Evolutionary conservation across 1,140 invertebrate genomes (phyloP).

Genomic region (Eulimnadia texana): DNA sequence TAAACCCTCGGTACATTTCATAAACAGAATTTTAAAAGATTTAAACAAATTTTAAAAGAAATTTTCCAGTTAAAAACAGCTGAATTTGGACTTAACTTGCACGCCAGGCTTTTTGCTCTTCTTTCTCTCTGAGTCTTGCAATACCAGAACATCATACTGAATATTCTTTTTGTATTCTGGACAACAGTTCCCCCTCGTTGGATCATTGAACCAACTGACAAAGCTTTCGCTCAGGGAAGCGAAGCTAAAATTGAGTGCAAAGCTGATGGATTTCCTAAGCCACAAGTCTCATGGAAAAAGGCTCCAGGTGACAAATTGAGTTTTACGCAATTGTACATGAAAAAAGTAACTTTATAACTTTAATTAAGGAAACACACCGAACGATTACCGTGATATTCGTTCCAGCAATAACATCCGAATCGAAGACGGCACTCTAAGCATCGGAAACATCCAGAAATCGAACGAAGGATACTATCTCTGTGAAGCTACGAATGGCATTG

Average conservation of each 20-base stretch:
- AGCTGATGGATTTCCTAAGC: conserved; percentile 87
- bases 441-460: conserved; percentile 76
- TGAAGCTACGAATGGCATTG: conserved; percentile 89
- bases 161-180: background rate
- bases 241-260: conserved; percentile 88
- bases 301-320: conserved; percentile 63
- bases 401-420: conserved; percentile 75
- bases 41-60: background rate
- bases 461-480: conserved; percentile 92
- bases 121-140: background rate
- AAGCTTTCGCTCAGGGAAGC: conserved; percentile 83
- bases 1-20: too few species aligned
- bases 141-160: background rate
- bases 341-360: background rate
- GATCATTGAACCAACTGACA: conserved; percentile 88
- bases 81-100: background rate
- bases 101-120: background rate
- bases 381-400: conserved; percentile 82
- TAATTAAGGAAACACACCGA: conserved; percentile 69
- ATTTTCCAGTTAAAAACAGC: background rate
- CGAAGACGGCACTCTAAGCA: conserved; percentile 74
- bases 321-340: too few species aligned
- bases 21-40: background rate
- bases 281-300: conserved; percentile 86
- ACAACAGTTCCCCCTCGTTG: conserved; percentile 79